Percentiles rank a stretch among this genome's conserved stretches.
These are phyloP conservation scores for Mesitornis unicolor DNA, from an alignment of 2,113 vertebrate genomes.

Conservation along the genomic window DNA sequence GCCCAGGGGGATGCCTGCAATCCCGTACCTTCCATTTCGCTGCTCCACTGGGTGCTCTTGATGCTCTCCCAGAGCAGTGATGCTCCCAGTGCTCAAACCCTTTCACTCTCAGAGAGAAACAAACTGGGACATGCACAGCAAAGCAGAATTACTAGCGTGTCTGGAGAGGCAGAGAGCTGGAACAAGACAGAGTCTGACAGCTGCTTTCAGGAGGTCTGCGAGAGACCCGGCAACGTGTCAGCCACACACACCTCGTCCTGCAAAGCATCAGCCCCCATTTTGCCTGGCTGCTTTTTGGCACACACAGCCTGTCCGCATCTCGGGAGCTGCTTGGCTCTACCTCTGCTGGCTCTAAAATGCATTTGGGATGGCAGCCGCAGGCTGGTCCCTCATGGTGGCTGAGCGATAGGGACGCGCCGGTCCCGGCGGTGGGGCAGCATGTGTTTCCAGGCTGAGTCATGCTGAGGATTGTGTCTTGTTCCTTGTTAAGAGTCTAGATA, in stretches of 20 bases:
- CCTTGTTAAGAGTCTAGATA: neutral
- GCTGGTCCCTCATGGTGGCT: neutral
- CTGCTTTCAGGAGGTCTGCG: neutral
- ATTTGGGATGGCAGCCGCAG: neutral
- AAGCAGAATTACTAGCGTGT: neutral
- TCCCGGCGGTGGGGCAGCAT: neutral
- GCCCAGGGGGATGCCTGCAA: fast-evolving
- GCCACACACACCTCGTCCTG: neutral
- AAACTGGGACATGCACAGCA: fast-evolving
- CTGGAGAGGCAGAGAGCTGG: slow-evolving; percentile 22
- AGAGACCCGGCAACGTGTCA: neutral
- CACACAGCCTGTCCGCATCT: neutral
- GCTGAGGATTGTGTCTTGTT: neutral
- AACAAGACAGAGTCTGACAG: slow-evolving; percentile 36
- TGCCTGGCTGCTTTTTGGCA: neutral
- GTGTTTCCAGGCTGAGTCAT: slow-evolving; percentile 35
- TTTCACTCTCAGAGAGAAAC: neutral
- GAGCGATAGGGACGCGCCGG: fast-evolving
- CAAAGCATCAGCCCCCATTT: neutral
- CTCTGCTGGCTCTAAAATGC: neutral
- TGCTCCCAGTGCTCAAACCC: neutral
- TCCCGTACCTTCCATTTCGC: neutral
- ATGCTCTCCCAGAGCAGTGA: neutral
- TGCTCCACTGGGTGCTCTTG: neutral
- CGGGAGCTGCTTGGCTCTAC: neutral